Conservation (phyloP, 2,113 vertebrate genomes). For the Tamias sibiricus region DNA sequence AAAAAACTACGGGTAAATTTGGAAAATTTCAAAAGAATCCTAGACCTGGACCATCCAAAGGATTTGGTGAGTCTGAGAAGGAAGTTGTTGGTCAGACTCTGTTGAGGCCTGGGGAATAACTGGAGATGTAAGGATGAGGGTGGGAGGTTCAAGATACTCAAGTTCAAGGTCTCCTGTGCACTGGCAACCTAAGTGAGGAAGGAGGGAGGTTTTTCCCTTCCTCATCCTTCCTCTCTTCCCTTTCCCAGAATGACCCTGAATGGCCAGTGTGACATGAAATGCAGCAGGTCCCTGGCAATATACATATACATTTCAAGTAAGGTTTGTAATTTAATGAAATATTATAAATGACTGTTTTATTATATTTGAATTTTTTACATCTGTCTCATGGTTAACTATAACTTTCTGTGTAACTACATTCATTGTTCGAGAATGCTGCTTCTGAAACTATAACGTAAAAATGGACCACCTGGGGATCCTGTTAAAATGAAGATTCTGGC, state of each 20-base stretch:
- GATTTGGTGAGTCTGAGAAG: background rate
- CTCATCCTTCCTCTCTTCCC: background rate
- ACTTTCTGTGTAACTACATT: background rate
- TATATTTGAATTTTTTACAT: background rate
- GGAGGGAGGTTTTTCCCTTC: background rate
- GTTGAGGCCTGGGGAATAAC: background rate
- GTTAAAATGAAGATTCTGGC: background rate
- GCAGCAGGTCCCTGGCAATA: background rate
- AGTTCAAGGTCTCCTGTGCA: background rate
- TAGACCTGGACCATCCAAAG: background rate
- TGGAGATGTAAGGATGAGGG: background rate
- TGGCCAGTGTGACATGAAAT: background rate
- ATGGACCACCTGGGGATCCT: background rate
- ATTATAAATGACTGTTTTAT: background rate
- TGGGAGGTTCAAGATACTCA: background rate
- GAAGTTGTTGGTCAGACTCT: background rate
- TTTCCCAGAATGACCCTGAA: background rate
- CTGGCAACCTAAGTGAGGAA: background rate
- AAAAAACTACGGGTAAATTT: background rate
- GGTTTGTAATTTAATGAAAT: background rate
- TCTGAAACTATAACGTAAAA: background rate
- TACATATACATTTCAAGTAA: background rate
- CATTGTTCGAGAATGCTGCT: background rate
- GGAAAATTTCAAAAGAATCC: background rate
- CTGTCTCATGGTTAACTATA: background rate